A percentile compares a stretch with the other conserved stretches of the same genome.
Evolutionary conservation across 2,888 invertebrate species (phyloP).

Genomic region (Chorisops tibialis): DNA sequence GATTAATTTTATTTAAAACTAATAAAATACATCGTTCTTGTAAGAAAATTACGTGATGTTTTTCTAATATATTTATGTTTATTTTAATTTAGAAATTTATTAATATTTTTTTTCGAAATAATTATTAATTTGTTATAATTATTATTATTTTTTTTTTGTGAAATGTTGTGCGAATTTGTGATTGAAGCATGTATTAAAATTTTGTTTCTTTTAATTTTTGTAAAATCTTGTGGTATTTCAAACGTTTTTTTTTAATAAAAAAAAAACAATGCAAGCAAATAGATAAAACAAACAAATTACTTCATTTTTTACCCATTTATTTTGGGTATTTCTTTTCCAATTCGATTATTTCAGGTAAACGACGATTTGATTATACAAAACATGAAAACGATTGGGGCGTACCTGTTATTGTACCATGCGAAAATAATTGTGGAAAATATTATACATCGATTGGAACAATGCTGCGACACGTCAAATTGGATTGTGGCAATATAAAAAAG

Average conservation of each 20-base stretch:
- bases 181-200: too few species aligned
- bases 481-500: constrained; percentile 43
- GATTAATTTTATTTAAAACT: not conserved
- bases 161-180: not conserved
- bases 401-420: constrained; percentile 39
- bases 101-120: not conserved
- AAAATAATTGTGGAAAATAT: constrained; percentile 53
- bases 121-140: not conserved
- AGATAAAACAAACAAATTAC: too few species aligned
- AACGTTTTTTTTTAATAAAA: too few species aligned
- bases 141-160: not conserved
- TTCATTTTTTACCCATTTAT: not conserved
- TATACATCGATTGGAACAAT: constrained; percentile 42
- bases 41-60: not conserved
- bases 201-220: not conserved
- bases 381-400: constrained; percentile 3
- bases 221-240: too few species aligned
- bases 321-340: not conserved
- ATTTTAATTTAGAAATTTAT: too few species aligned
- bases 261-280: too few species aligned
- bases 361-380: not conserved
- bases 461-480: constrained; percentile 42
- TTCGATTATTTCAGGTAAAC: constrained; percentile 9
- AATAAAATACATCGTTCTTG: too few species aligned
- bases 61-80: too few species aligned